Evolutionary conservation across 2,113 vertebrate species (phyloP), one percentile per base, ranked within the genome.

Genomic region (Alosa alosa): DNA sequence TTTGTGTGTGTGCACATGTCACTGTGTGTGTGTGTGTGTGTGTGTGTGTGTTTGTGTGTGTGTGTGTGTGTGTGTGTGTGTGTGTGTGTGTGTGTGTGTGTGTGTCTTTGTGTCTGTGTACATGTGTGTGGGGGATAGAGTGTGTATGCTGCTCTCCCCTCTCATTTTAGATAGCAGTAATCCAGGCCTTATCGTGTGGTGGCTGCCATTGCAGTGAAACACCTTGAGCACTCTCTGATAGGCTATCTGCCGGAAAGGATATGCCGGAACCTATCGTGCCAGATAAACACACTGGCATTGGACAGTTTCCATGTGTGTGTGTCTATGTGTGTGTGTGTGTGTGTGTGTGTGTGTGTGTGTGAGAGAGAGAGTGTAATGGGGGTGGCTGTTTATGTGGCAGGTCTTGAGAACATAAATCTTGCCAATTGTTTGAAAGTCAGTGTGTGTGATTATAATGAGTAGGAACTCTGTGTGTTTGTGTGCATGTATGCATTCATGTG

Each of bases 241-340:
- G 55, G 44, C 6, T 91, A 92, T 93, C 90, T 90, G 86, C 55
- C 39, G 82, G 88, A 86, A 88, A 91, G 92, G 91, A 83, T 82
- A 84, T 75, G 50, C 31, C 57, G 68, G 57, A 84, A 86, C 86
- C 81, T 86, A 86, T 87, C n/a, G 47, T 52, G 81, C 82, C 81
- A 86, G 82, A 85, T 86, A 86, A 89, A 86, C 20, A 52, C 84
- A 83, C 75, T 22, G 41, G 25, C 1, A 7, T 82, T 89, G 87
- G 81, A 87, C 11, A 55, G 4, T 44, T 36, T 86, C 85, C 87
- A 86, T 78, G 36, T 78, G 72, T 78, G 31, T 60, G 50, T 57
- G 25, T 60, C 6, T 57, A 25, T 83, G 52, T 83, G 52, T 68
- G n/a, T 57, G 50, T 57, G 41, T 60, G 20, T 84, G 87, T 88